Evolutionary conservation across 1,140 invertebrate species (phyloP).

Genomic region (Cydia fagiglandana): DNA sequence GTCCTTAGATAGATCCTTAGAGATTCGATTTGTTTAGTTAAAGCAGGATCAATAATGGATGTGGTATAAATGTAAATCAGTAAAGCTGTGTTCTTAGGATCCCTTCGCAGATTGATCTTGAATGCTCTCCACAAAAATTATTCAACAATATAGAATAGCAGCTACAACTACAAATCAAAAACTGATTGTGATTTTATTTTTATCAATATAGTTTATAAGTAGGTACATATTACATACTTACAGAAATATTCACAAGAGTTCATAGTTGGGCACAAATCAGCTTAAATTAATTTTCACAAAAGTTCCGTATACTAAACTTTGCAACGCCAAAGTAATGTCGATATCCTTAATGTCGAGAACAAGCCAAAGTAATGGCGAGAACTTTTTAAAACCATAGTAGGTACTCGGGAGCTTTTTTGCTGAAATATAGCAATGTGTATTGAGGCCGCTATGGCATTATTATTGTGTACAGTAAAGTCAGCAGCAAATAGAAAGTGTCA

Average conservation of each 20-base stretch:
- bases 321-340: not conserved
- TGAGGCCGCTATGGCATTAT: no score
- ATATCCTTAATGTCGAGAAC: no score
- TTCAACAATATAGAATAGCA: not conserved
- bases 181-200: no score
- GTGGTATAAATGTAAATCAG: conserved; percentile 71
- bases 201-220: not conserved
- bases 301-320: not conserved
- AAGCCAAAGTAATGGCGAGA: not conserved
- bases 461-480: no score
- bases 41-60: conserved; percentile 66
- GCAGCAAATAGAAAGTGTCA: no score
- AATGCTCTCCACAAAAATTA: conserved; percentile 51
- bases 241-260: not conserved
- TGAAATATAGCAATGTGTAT: no score
- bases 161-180: no score
- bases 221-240: not conserved
- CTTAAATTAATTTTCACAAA: not conserved
- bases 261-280: not conserved
- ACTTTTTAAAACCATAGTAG: no score
- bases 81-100: conserved; percentile 69
- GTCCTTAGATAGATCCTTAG: conserved; percentile 45
- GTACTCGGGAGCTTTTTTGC: no score
- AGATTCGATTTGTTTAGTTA: conserved; percentile 60
- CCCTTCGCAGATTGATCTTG: conserved; percentile 47